Percentiles rank a stretch among this genome's conserved stretches.
These are phyloP conservation scores for Lepidocolaptes lacrymiger DNA, from an alignment of 2,797 vertebrate species.

Conservation along the genomic window DNA sequence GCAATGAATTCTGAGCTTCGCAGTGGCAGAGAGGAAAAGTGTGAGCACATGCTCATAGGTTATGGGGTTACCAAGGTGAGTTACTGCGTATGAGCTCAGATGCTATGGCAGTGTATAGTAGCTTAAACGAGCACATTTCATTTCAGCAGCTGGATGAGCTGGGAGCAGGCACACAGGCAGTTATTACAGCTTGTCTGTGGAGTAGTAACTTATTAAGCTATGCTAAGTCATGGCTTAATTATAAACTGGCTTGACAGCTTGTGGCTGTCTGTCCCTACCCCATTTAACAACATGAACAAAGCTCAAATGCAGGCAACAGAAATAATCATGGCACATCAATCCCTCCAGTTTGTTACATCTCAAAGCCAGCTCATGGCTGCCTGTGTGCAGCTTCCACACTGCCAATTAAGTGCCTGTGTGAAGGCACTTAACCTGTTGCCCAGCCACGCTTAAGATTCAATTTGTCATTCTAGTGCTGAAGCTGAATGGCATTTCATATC, in stretches of 20 bases:
- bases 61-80: not conserved
- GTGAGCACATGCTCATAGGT: not conserved
- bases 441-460: not conserved
- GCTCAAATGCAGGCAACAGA: slow-evolving; percentile 26
- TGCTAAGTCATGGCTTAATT: slow-evolving; percentile 59
- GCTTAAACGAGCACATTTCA: not conserved
- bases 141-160: not conserved
- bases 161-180: not conserved
- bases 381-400: not conserved
- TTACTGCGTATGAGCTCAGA: not conserved
- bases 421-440: slow-evolving; percentile 30
- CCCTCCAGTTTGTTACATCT: not conserved
- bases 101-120: not conserved
- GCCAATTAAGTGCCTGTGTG: not conserved
- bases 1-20: not conserved
- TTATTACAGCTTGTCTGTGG: slow-evolving; percentile 27
- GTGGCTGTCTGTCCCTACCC: slow-evolving; percentile 36
- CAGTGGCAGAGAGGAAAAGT: not conserved
- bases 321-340: slow-evolving; percentile 15
- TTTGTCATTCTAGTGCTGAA: slow-evolving; percentile 17
- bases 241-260: slow-evolving; percentile 64
- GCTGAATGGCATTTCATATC: not conserved
- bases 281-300: slow-evolving; percentile 34
- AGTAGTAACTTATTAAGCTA: slow-evolving; percentile 42
- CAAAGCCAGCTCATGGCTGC: slow-evolving; percentile 22